Percentiles rank a stretch among this genome's conserved stretches.
Conservation (phyloP, 2,888 invertebrate species). For the Biston betularia region DNA sequence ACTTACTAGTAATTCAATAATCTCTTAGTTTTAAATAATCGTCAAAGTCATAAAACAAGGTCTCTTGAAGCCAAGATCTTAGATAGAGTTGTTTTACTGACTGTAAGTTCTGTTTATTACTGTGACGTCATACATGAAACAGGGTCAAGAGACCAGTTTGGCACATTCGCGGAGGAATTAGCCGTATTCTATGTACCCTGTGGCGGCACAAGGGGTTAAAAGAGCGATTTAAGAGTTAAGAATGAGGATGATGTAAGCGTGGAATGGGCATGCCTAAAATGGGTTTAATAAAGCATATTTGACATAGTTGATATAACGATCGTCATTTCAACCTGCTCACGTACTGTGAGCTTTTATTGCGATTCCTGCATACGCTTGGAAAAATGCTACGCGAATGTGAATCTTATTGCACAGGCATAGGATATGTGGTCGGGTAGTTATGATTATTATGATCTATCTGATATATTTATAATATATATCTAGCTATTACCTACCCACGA, state of each 20-base stretch:
- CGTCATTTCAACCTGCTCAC: neutral
- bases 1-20: too few relatives aligned
- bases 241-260: constrained; percentile 5
- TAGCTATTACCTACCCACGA: too few relatives aligned
- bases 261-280: constrained; percentile 17
- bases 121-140: constrained; percentile 33
- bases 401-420: too few relatives aligned
- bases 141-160: constrained; percentile 30
- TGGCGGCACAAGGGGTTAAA: neutral
- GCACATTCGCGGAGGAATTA: constrained; percentile 25
- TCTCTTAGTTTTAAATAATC: too few relatives aligned
- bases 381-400: too few relatives aligned
- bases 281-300: constrained; percentile 7
- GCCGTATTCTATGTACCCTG: constrained; percentile 22
- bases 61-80: too few relatives aligned
- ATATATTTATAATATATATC: too few relatives aligned
- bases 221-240: neutral
- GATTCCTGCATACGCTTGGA: too few relatives aligned
- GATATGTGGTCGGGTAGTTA: too few relatives aligned
- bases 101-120: constrained; percentile 15
- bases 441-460: too few relatives aligned
- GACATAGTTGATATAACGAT: neutral
- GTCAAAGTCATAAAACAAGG: too few relatives aligned
- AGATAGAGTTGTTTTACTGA: constrained; percentile 9
- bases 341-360: too few relatives aligned